These are phyloP conservation scores for Prietella phreatophila DNA, from an alignment of 2,113 vertebrate genomes.

Conservation along the genomic window DNA sequence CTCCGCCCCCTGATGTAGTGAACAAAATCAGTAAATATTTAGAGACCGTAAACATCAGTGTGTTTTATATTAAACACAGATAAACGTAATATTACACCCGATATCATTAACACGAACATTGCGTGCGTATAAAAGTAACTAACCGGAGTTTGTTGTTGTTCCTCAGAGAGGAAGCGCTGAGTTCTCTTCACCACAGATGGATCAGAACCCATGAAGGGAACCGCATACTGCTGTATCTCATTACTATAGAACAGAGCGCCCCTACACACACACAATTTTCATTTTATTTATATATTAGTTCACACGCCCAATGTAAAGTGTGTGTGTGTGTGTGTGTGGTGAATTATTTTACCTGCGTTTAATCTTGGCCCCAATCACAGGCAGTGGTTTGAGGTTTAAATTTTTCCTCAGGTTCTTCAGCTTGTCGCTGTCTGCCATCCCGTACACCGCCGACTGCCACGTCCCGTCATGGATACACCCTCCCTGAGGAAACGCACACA, in stretches of 20 bases:
- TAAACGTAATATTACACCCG: neutral
- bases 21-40: neutral
- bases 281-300: neutral
- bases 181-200: conserved; percentile 87
- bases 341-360: conserved; percentile 77
- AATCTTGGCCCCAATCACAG: conserved; percentile 79
- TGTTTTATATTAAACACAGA: neutral
- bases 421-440: conserved; percentile 73
- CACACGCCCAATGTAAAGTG: neutral
- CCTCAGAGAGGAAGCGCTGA: conserved; percentile 83
- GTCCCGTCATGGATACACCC: conserved; percentile 84
- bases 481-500: conserved; percentile 67
- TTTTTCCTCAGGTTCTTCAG: conserved; percentile 78
- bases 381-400: conserved; percentile 79
- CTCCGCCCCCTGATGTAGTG: neutral
- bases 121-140: conserved; percentile 54
- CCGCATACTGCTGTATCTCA: conserved; percentile 81
- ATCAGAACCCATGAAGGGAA: conserved; percentile 90
- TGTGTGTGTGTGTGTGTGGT: conserved; percentile 4
- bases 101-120: neutral
- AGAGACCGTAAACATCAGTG: neutral
- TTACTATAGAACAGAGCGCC: conserved; percentile 79
- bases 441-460: conserved; percentile 88
- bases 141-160: conserved; percentile 81
- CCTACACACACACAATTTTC: conserved; percentile 64